Base-by-base conservation (phyloP, 2,888 invertebrate species). In the Hydraecia micacea region DNA sequence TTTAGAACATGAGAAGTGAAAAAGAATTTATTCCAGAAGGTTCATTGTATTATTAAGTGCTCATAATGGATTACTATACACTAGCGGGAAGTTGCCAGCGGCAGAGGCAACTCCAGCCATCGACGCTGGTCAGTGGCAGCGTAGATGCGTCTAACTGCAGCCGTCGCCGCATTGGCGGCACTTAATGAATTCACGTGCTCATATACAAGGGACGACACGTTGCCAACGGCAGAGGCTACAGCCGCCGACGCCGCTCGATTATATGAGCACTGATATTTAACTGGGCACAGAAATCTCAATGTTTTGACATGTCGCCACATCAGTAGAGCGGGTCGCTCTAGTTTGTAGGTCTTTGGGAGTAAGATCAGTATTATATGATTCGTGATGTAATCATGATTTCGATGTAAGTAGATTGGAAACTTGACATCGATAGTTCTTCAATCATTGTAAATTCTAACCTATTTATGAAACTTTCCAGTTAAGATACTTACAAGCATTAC, bases 401-500 rank as follows among this genome's bases (percentile, higher is more conserved):
- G 6, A 66, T 9, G 18, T 42, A 66, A 6, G 18, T 42, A 42
- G 32, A 68, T 49, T 32, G 32, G 32, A 32, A 32, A 8, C 25
- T 55, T 6, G 3, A n/a, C 2, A 36, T 36, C 15, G 8, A 32
- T 32, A 32, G 9, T n/a, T 25, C 52, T 69, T 68, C 36, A 70
- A n/a, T 62, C 11, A 36, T 18, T 36, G 18, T 77, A 25, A 36
- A 28, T 81, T 62, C 13, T 74, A 71, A 76, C 25, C 25, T 9
- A 0, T 49, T n/a, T 49, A n/a, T 46, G 0, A 21, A 7, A 21
- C 6, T 36, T 46, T 93, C 79, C 94, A 98, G 98, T 92, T 98
- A 75, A 97, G 98, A 67, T 98, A 98, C 94, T 95, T 98, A 83
- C 99, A 99, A 97, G 99, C 99, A 0, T 95, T 99, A 81, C 98